Conservation (phyloP, 2,888 invertebrate species). For the Antheraea assamensis region DNA sequence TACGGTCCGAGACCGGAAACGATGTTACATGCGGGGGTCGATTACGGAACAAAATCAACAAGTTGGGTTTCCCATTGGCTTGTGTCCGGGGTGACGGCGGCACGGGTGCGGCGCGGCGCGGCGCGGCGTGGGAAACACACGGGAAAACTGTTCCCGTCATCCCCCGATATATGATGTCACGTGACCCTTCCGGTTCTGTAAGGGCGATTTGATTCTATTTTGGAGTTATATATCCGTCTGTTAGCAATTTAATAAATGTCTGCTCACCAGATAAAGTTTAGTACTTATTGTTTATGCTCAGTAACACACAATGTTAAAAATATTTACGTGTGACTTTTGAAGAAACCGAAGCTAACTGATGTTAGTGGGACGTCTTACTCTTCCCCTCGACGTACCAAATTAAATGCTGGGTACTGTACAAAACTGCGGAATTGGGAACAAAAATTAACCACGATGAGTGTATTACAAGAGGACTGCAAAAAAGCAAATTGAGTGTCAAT, state of each 20-base stretch:
- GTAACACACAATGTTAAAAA: not conserved
- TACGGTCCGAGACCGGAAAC: constrained; percentile 58
- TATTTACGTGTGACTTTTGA: not conserved
- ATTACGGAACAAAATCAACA: constrained; percentile 73
- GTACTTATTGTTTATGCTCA: not conserved
- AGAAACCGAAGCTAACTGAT: too few species aligned
- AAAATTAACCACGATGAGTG: constrained; percentile 19
- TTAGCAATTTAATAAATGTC: not conserved
- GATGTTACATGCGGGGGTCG: constrained; percentile 56
- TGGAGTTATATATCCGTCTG: not conserved
- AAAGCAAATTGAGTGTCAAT: constrained; percentile 77
- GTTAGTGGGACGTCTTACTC: too few species aligned
- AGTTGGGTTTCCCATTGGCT: constrained; percentile 66
- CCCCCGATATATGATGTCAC: constrained; percentile 58
- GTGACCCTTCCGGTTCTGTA: constrained; percentile 68
- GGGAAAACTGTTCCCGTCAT: constrained; percentile 71
- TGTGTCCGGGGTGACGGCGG: constrained; percentile 53
- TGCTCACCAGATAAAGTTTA: not conserved
- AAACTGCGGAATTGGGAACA: not conserved
- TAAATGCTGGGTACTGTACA: not conserved
- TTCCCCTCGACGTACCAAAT: too few species aligned
- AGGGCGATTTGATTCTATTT: constrained; percentile 26
- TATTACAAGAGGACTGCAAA: constrained; percentile 45
- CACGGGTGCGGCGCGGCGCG: constrained; percentile 56
- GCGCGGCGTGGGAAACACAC: constrained; percentile 71